Percentiles rank a stretch among this genome's conserved stretches.
phyloP scores from a whole-genome alignment of 2,888 invertebrate species.

The Troides oblongomaculatus region DNA sequence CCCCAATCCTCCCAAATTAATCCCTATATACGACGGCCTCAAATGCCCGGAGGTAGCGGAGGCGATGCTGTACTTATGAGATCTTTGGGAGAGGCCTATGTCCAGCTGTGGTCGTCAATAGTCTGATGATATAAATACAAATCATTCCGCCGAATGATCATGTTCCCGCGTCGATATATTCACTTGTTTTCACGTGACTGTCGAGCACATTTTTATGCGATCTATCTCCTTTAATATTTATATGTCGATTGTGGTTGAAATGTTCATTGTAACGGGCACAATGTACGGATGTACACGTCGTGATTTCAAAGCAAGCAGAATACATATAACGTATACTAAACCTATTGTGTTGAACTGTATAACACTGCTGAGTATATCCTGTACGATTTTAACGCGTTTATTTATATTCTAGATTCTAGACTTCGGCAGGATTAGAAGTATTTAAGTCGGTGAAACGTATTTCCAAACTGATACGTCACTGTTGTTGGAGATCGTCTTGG shows the following conservation, averaged over 20 bases:
- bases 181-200: not conserved
- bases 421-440: no score
- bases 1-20: no score
- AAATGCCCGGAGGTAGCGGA: no score
- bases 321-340: not conserved
- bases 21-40: no score
- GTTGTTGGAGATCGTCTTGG: no score
- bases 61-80: no score
- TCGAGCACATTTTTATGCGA: not conserved
- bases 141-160: no score
- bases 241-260: not conserved
- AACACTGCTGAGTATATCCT: not conserved
- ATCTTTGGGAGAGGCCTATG: no score
- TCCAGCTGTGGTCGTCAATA: no score
- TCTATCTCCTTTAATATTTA: not conserved
- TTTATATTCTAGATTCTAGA: not conserved
- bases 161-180: not conserved
- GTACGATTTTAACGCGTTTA: not conserved
- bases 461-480: no score
- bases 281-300: constrained; percentile 15
- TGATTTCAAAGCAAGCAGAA: not conserved
- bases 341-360: constrained; percentile 8
- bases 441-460: no score
- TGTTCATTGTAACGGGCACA: constrained; percentile 15
- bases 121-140: no score